phyloP scores from a whole-genome alignment of 2,888 invertebrate species.

The Octonoba sinensis region DNA sequence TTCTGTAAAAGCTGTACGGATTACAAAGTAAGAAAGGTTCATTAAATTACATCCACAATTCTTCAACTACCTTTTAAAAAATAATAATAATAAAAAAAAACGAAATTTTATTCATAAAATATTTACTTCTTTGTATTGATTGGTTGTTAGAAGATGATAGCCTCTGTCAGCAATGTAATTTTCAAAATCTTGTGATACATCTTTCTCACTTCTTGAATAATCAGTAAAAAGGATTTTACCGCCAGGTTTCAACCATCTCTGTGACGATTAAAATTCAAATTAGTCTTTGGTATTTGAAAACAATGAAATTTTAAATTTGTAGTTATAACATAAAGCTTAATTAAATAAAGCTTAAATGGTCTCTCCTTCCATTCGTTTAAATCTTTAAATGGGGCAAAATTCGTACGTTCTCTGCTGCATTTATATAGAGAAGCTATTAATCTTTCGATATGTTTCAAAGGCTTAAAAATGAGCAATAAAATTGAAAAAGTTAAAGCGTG shows the following conservation, averaged over 20 bases:
- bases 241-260: constrained; percentile 75
- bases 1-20: constrained; percentile 71
- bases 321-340: too few species aligned
- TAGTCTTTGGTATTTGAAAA: too few species aligned
- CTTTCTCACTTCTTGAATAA: constrained; percentile 74
- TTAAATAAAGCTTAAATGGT: too few species aligned
- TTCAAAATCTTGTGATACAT: constrained; percentile 72
- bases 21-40: not conserved
- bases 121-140: constrained; percentile 71
- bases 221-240: constrained; percentile 74
- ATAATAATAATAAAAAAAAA: not conserved
- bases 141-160: constrained; percentile 73
- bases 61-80: not conserved
- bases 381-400: too few species aligned
- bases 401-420: too few species aligned
- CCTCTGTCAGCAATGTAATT: constrained; percentile 74
- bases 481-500: too few species aligned
- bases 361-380: too few species aligned
- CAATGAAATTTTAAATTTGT: too few species aligned
- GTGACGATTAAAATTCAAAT: constrained; percentile 48
- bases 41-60: not conserved
- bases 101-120: not conserved
- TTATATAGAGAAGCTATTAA: too few species aligned
- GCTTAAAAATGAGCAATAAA: too few species aligned
- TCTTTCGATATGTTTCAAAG: too few species aligned